Percentiles rank a stretch among this genome's conserved stretches.
phyloP scores from a whole-genome alignment of 2,113 vertebrate genomes.

The Tinamus guttatus region DNA sequence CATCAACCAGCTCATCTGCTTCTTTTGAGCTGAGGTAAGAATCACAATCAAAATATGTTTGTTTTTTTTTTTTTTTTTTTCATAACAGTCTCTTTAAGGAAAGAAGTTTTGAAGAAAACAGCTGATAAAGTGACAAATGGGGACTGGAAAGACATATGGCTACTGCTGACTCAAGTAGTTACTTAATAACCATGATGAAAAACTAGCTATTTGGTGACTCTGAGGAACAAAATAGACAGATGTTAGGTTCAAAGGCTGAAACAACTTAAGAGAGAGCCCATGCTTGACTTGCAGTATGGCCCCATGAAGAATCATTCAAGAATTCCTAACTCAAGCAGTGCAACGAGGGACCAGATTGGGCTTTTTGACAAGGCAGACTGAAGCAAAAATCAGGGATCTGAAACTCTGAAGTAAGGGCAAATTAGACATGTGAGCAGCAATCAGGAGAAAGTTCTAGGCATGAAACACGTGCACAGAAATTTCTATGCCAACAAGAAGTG shows the following conservation, averaged over 20 bases:
- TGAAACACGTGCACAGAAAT: fast-evolving
- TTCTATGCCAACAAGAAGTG: background rate
- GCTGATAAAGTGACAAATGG: background rate
- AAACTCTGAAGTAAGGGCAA: background rate
- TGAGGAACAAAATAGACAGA: background rate
- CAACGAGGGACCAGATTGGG: background rate
- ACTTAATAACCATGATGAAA: conserved; percentile 40
- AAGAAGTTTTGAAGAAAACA: background rate
- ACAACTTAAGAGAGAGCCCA: background rate
- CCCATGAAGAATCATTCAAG: background rate
- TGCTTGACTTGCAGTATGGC: background rate
- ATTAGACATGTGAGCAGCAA: background rate
- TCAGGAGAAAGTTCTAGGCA: background rate
- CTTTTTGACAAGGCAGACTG: background rate
- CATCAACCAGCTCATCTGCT: background rate
- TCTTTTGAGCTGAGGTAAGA: background rate
- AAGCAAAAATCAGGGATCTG: background rate
- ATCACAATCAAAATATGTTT: background rate
- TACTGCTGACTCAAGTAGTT: conserved; percentile 9
- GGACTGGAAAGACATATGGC: background rate
- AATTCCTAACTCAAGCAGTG: background rate
- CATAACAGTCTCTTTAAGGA: background rate
- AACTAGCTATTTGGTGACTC: conserved; percentile 20
- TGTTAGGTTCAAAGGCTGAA: background rate
- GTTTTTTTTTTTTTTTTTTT: background rate